Conservation (phyloP, 1,140 invertebrate genomes). For the Micrasema longulum region DNA sequence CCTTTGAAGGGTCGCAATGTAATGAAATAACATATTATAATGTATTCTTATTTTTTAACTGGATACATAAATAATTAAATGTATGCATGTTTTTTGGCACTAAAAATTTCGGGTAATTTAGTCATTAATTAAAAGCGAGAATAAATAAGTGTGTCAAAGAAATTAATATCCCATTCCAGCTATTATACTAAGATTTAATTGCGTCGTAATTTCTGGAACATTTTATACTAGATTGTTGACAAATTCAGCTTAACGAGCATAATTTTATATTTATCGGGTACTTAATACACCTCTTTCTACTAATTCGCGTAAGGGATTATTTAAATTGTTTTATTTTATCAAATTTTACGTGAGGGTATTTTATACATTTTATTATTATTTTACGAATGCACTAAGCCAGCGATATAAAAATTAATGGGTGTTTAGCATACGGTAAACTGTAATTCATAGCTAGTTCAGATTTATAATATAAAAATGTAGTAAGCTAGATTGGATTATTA, state of each 20-base stretch:
- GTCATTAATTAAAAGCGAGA: conserved; percentile 24
- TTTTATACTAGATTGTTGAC: background rate
- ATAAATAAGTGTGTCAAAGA: conserved; percentile 29
- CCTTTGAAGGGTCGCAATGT: background rate
- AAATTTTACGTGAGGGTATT: no score
- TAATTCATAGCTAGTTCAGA: no score
- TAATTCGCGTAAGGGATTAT: no score
- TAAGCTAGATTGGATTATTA: no score
- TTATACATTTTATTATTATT: no score
- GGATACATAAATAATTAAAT: conserved; percentile 37
- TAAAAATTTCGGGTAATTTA: conserved; percentile 25
- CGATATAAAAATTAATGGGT: no score
- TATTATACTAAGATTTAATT: conserved; percentile 12
- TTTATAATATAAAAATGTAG: no score
- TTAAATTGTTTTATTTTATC: no score
- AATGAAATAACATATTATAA: background rate
- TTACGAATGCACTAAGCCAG: no score
- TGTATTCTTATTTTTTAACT: background rate
- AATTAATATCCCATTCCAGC: conserved; percentile 9
- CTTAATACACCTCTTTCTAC: background rate
- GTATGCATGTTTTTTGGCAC: conserved; percentile 10
- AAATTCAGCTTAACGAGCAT: no score
- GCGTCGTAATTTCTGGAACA: background rate
- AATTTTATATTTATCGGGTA: background rate
- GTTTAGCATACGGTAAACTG: no score